Evolutionary conservation across 2,888 invertebrate species (phyloP), one percentile per base, ranked within the genome.

Genomic region (Alentia gelatinosa): DNA sequence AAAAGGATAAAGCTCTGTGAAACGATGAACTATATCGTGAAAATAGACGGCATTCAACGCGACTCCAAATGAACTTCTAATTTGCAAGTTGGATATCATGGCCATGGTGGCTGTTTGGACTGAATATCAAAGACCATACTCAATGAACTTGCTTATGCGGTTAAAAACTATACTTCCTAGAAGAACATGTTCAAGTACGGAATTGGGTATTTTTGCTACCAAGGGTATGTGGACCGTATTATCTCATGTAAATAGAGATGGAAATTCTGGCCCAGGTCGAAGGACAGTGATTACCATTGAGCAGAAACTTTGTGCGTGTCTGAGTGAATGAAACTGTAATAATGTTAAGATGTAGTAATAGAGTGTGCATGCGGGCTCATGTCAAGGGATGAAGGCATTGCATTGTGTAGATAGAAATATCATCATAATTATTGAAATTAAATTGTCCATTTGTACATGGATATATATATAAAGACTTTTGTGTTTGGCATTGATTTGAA

Each of bases 151-250:
- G n/a, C n/a, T n/a, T n/a, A n/a, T n/a, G n/a, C n/a, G n/a, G n/a
- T n/a, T n/a, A n/a, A n/a, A n/a, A n/a, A n/a, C n/a, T n/a, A n/a
- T n/a, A n/a, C n/a, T n/a, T n/a, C n/a, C n/a, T n/a, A n/a, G n/a
- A n/a, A n/a, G n/a, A n/a, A n/a, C n/a, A n/a, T n/a, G n/a, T n/a
- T n/a, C n/a, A n/a, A n/a, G n/a, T n/a, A n/a, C n/a, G n/a, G n/a
- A n/a, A n/a, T 56, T 56, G 56, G 19, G 56, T 56, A 19, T n/a
- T n/a, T 56, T 12, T 3, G 19, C 19, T n/a, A 3, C 56, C 56
- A 56, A 56, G 56, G 56, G 56, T 56, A 56, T 56, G n/a, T 56
- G 56, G 56, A 56, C 56, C 56, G n/a, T n/a, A n/a, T 56, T 56
- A 56, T 56, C 56, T 56, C 56, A 56, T 56, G 56, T 56, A 56